These are phyloP conservation scores for Ochropleura plecta DNA, from an alignment of 2,888 invertebrate genomes.

Conservation along the genomic window DNA sequence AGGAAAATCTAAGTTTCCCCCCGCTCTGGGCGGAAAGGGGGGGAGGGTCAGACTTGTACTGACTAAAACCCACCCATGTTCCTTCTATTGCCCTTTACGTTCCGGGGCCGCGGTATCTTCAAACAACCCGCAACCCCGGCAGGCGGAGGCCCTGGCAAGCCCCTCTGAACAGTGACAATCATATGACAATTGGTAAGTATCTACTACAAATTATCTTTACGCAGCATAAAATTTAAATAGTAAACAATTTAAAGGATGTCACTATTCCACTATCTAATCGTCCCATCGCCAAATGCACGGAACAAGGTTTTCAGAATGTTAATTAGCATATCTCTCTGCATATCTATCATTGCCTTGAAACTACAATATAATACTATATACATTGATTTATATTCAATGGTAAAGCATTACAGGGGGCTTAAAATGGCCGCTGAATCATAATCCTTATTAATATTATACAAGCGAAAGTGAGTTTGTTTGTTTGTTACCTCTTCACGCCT, in stretches of 20 bases:
- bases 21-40: too few species aligned
- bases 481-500: too few species aligned
- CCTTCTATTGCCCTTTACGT: too few species aligned
- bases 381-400: slow-evolving; percentile 34
- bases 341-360: slow-evolving; percentile 51
- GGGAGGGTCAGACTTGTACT: too few species aligned
- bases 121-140: too few species aligned
- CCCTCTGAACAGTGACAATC: too few species aligned
- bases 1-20: neutral
- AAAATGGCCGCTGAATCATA: too few species aligned
- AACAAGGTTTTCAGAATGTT: slow-evolving; percentile 48
- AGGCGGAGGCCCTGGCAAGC: too few species aligned
- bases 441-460: too few species aligned
- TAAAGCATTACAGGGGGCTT: neutral
- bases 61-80: too few species aligned
- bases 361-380: slow-evolving; percentile 16
- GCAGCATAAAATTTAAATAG: neutral
- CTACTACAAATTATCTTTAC: slow-evolving; percentile 14
- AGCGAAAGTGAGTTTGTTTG: too few species aligned
- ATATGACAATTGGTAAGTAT: neutral
- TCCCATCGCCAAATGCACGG: slow-evolving; percentile 28
- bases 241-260: slow-evolving; percentile 38
- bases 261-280: slow-evolving; percentile 21
- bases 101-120: too few species aligned
- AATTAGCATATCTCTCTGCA: slow-evolving; percentile 46